Percentiles rank a stretch among this genome's conserved stretches.
These are phyloP conservation scores for Otocyon megalotis DNA, from an alignment of 2,113 vertebrate species.

Conservation along the genomic window DNA sequence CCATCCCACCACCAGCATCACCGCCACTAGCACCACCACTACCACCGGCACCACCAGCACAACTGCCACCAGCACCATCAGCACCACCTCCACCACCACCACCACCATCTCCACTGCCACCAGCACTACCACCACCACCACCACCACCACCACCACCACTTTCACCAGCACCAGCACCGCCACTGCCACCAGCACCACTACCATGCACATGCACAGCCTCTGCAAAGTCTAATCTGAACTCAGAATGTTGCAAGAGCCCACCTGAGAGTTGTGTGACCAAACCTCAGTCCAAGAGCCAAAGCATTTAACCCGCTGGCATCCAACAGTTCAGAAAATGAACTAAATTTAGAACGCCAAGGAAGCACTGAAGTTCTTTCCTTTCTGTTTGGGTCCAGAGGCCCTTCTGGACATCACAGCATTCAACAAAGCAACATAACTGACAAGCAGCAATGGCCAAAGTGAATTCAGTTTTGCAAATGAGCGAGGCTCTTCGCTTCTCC, in stretches of 20 bases:
- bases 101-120: too few relatives aligned
- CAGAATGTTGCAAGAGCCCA: not conserved
- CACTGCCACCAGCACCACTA: too few relatives aligned
- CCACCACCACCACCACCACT: too few relatives aligned
- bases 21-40: too few relatives aligned
- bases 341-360: slow-evolving; percentile 69
- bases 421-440: slow-evolving; percentile 65
- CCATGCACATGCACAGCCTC: not conserved
- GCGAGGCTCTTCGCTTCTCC: slow-evolving; percentile 53
- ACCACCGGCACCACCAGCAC: too few relatives aligned
- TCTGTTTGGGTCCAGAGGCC: slow-evolving; percentile 49
- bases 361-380: slow-evolving; percentile 67
- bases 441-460: slow-evolving; percentile 38
- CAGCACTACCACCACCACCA: too few relatives aligned
- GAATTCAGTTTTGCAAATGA: slow-evolving; percentile 77
- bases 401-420: slow-evolving; percentile 9
- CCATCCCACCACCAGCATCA: not conserved
- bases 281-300: not conserved
- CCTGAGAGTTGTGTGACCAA: slow-evolving; percentile 35
- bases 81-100: too few relatives aligned
- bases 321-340: slow-evolving; percentile 66
- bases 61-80: too few relatives aligned
- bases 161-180: too few relatives aligned
- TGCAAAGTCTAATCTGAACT: not conserved
- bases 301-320: slow-evolving; percentile 43